Evolutionary conservation across 2,888 invertebrate species (phyloP).

Genomic region (Sylvicola cinctus): DNA sequence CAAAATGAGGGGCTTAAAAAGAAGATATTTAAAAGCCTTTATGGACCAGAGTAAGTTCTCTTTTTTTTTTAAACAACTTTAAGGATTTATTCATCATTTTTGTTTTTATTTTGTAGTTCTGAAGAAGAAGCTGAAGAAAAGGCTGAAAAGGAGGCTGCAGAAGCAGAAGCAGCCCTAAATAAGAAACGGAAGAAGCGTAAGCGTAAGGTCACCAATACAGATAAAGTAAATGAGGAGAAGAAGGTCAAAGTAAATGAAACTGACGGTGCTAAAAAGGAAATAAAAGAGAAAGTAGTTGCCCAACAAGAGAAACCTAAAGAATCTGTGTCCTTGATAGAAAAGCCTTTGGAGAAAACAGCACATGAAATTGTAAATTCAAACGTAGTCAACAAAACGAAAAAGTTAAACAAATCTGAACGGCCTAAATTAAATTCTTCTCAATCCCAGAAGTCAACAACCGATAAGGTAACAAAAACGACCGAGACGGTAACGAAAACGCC

Average conservation of each 20-base stretch:
- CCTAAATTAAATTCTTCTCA: no score
- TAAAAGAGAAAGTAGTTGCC: conserved; percentile 3
- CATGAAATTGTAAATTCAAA: neutral
- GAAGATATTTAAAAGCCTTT: conserved; percentile 61
- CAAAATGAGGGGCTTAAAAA: conserved; percentile 51
- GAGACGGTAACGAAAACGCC: no score
- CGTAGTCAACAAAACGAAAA: no score
- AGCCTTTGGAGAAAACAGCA: neutral
- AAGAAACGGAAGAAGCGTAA: conserved; percentile 14
- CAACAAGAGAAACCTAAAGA: conserved; percentile 7
- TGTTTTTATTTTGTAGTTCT: conserved; percentile 12
- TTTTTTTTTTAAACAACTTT: neutral
- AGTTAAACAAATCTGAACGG: no score
- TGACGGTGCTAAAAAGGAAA: conserved; percentile 5
- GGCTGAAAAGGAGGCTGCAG: conserved; percentile 6
- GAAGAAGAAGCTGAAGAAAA: conserved; percentile 16
- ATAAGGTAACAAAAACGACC: no score
- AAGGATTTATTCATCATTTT: conserved; percentile 1
- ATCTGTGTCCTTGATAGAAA: no score
- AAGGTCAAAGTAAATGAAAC: conserved; percentile 7
- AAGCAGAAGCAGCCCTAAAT: conserved; percentile 7
- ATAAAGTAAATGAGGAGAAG: conserved; percentile 7
- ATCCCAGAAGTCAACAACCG: no score
- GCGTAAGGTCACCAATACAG: conserved; percentile 2
- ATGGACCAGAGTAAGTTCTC: conserved; percentile 25